Evolutionary conservation across 1,140 invertebrate species (phyloP).

Genomic region (Lanistes nyassanus): DNA sequence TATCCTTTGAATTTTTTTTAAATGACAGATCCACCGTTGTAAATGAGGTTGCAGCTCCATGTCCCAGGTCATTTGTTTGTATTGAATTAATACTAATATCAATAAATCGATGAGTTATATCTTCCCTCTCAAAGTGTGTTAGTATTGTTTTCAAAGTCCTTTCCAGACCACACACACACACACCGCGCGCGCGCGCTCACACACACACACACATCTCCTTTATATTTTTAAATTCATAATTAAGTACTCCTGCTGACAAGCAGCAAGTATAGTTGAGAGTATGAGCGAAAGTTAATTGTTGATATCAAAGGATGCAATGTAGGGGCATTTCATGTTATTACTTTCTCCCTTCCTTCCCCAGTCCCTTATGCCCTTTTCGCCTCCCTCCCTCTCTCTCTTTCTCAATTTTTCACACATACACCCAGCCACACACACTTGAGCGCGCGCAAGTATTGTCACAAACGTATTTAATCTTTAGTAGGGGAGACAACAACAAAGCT

Average conservation of each 20-base stretch:
- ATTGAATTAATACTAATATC: too few relatives aligned
- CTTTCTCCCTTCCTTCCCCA: conserved; percentile 1
- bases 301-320: background rate
- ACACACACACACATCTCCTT: too few relatives aligned
- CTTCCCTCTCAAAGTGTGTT: background rate
- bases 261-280: too few relatives aligned
- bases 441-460: too few relatives aligned
- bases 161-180: background rate
- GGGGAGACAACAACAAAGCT: background rate
- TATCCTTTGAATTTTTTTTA: too few relatives aligned
- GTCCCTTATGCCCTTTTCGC: background rate
- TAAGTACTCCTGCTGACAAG: background rate
- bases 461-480: background rate
- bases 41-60: too few relatives aligned
- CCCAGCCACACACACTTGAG: background rate
- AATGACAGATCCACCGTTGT: too few relatives aligned
- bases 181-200: too few relatives aligned
- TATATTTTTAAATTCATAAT: too few relatives aligned
- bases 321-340: background rate
- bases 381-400: conserved; percentile 13
- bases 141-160: background rate
- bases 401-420: background rate
- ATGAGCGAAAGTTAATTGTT: background rate
- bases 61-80: too few relatives aligned
- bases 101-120: background rate